Evolutionary conservation across 2,797 vertebrate species (phyloP).

Genomic region (Anas georgica): DNA sequence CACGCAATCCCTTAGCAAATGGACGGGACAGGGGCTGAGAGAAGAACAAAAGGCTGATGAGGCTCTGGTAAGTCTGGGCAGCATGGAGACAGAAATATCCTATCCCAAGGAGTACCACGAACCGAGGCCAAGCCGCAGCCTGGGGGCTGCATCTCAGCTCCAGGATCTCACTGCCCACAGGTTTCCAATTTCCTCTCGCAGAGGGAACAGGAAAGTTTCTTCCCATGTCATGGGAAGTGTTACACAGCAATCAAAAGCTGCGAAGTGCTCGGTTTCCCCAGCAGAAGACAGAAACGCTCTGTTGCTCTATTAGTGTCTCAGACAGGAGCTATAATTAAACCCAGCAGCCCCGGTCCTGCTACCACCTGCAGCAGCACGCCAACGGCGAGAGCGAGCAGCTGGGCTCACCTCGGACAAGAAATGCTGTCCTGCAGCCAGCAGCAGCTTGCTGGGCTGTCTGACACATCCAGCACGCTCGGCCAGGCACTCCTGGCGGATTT

Average conservation of each 20-base stretch:
- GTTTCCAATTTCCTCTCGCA: not conserved
- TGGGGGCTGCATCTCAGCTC: not conserved
- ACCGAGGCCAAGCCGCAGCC: accelerated
- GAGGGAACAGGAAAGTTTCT: not conserved
- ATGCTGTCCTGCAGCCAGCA: not conserved
- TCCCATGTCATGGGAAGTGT: not conserved
- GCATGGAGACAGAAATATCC: not conserved
- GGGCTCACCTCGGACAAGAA: not conserved
- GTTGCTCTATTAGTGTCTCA: constrained; percentile 4
- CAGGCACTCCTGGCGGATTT: not conserved
- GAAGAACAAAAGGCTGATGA: not conserved
- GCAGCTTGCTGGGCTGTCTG: not conserved
- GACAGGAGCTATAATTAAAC: constrained; percentile 47
- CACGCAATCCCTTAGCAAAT: not conserved
- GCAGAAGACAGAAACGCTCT: not conserved
- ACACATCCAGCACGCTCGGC: accelerated
- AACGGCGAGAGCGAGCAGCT: accelerated
- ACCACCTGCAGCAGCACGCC: not conserved
- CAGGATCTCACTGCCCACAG: not conserved
- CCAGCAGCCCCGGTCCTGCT: not conserved
- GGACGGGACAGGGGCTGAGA: not conserved
- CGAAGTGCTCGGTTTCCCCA: not conserved
- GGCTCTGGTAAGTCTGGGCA: not conserved
- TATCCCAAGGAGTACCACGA: not conserved
- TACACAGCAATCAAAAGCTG: not conserved